These are phyloP conservation scores for Cottoperca gobio DNA, from an alignment of 2,797 vertebrate species.

Conservation along the genomic window DNA sequence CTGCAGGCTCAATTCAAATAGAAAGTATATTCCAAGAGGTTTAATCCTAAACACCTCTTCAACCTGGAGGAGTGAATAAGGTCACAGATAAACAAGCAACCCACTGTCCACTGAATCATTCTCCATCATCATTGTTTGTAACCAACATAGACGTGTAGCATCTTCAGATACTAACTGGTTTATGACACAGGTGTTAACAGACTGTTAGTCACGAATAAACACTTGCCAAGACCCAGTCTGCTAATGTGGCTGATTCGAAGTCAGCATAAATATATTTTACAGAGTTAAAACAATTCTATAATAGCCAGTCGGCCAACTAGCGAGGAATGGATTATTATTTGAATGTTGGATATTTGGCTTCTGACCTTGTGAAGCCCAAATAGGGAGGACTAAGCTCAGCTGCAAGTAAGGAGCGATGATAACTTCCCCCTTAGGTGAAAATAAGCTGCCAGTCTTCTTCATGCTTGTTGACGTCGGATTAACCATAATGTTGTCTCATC, in stretches of 20 bases:
- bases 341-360: background rate
- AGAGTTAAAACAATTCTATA: background rate
- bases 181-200: background rate
- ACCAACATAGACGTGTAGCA: background rate
- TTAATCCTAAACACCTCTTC: conserved; percentile 33
- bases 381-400: conserved; percentile 11
- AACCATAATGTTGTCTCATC: background rate
- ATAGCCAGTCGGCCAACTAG: background rate
- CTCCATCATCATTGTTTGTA: background rate
- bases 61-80: conserved; percentile 31
- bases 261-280: background rate
- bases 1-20: conserved; percentile 5
- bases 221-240: background rate
- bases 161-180: conserved; percentile 10
- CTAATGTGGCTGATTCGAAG: background rate
- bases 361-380: background rate
- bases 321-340: background rate
- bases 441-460: conserved; percentile 5
- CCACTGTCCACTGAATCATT: conserved; percentile 38
- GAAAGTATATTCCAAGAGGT: conserved; percentile 6
- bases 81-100: conserved; percentile 33
- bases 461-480: background rate
- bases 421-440: background rate
- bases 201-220: conserved; percentile 1
- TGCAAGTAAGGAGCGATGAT: background rate